phyloP scores from a whole-genome alignment of 1,140 invertebrate species.

The Orius laevigatus region DNA sequence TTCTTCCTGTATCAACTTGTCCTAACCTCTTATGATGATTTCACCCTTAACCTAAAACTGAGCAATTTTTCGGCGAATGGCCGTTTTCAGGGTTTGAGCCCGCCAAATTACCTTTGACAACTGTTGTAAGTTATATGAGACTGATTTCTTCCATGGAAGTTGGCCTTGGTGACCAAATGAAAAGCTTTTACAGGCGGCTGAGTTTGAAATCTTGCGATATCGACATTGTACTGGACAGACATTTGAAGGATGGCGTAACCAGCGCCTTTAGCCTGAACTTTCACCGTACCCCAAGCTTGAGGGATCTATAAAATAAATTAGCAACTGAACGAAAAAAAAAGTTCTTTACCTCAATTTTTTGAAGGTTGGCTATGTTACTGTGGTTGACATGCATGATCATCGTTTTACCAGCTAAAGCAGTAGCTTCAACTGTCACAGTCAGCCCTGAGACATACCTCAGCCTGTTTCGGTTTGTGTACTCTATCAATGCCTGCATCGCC shows the following conservation, averaged over 20 bases:
- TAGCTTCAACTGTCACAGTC: slow-evolving; percentile 65
- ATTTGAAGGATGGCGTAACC: slow-evolving; percentile 85
- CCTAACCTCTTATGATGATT: too few species aligned
- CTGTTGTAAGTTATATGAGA: slow-evolving; percentile 72
- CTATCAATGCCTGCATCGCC: slow-evolving; percentile 75
- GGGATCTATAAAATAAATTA: slow-evolving; percentile 44
- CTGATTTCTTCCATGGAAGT: slow-evolving; percentile 79
- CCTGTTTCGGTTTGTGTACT: slow-evolving; percentile 71
- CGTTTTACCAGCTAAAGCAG: slow-evolving; percentile 50
- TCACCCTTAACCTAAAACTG: too few species aligned
- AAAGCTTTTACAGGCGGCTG: slow-evolving; percentile 65
- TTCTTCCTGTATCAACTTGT: too few species aligned
- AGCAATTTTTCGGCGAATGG: too few species aligned
- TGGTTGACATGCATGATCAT: slow-evolving; percentile 51
- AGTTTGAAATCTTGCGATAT: slow-evolving; percentile 70
- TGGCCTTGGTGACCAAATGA: slow-evolving; percentile 46
- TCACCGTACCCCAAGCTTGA: slow-evolving; percentile 81
- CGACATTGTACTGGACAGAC: slow-evolving; percentile 89
- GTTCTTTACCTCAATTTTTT: slow-evolving; percentile 46
- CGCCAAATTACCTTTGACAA: slow-evolving; percentile 60
- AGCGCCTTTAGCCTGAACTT: slow-evolving; percentile 74
- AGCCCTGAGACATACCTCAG: slow-evolving; percentile 77
- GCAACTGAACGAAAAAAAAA: too few species aligned
- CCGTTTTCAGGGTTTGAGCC: too few species aligned
- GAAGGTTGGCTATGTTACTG: slow-evolving; percentile 55